Base-by-base conservation (phyloP, 1,140 invertebrate genomes). In the Stegodyphus mimosarum region DNA sequence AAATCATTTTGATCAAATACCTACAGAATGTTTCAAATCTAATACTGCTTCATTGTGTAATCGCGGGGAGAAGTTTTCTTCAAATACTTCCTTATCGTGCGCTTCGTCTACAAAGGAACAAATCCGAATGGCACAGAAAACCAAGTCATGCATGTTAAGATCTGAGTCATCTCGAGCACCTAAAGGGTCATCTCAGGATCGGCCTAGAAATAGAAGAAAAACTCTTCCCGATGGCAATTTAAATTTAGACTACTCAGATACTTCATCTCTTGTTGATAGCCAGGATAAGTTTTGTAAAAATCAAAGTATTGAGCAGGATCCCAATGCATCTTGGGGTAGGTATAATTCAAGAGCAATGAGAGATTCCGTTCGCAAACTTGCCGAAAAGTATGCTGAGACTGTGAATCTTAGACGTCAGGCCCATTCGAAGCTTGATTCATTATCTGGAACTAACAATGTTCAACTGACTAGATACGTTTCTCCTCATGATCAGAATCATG, bases 261-360 rank as follows among this genome's bases (percentile, higher is more conserved):
- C 33, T 13, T n/a, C 9, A 60, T 13, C 10, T 55, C 50, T n/a
- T 11, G 18, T 9, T 9, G 33, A 69, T 66, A 51, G n/a, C 50
- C 81, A 75, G 33, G 67, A 76, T 10, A 60, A 60, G 15, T 15
- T 10, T 60, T 60, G 55, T 60, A 15, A 60, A 9, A 33, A 33
- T 33, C 33, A 33, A 74, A 83, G 80, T 66, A 70, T 67, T 9
- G 83, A 78, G 10, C 67, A 63, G 33, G 83, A 86, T 66, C 83
- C 83, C 10, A 86, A 86, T 72, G 83, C 83, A 9, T 86, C 83
- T 17, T 86, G 83, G 83, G 83, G 83, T 51, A n/a, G 75, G 18
- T 86, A 86, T 72, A 86, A 86, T 72, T 77, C 83, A 1, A 60
- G 83, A 72, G 83, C 83, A 17, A 86, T 86, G 74, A 13, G 83